Percentiles rank a stretch among this genome's conserved stretches.
phyloP scores from a whole-genome alignment of 2,888 invertebrate species.

The Drosophila cognata region DNA sequence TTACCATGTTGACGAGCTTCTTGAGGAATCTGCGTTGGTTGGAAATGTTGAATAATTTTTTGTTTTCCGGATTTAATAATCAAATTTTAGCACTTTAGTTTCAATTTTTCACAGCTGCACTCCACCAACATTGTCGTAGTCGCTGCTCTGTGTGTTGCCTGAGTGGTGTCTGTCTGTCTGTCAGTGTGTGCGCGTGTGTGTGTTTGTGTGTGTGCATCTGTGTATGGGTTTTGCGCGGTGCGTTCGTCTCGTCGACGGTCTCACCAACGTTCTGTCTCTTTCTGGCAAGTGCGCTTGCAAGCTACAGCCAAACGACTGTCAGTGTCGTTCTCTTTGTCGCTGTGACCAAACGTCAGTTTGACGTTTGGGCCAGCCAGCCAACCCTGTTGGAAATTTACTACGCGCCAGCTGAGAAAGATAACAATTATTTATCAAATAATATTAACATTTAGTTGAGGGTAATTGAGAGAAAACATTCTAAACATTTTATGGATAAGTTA shows the following conservation, averaged over 20 bases:
- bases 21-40: conserved; percentile 65
- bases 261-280: conserved; percentile 66
- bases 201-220: conserved; percentile 24
- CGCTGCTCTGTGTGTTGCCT: conserved; percentile 53
- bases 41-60: conserved; percentile 67
- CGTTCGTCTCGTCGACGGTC: conserved; percentile 69
- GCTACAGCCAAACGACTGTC: conserved; percentile 50
- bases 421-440: not conserved
- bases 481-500: not conserved
- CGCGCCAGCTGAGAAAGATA: conserved; percentile 4
- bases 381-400: conserved; percentile 60
- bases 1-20: conserved; percentile 75
- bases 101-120: conserved; percentile 68
- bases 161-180: conserved; percentile 22
- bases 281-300: conserved; percentile 48
- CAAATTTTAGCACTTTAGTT: conserved; percentile 59
- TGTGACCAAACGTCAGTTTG: conserved; percentile 69
- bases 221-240: conserved; percentile 60
- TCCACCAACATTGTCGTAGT: conserved; percentile 69
- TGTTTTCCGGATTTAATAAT: conserved; percentile 44
- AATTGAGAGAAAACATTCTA: not conserved
- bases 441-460: not conserved
- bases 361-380: conserved; percentile 55
- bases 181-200: conserved; percentile 27
- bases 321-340: conserved; percentile 73